A percentile compares a stretch with the other conserved stretches of the same genome.
Conservation (phyloP, 2,113 vertebrate genomes). For the Lampris incognitus region DNA sequence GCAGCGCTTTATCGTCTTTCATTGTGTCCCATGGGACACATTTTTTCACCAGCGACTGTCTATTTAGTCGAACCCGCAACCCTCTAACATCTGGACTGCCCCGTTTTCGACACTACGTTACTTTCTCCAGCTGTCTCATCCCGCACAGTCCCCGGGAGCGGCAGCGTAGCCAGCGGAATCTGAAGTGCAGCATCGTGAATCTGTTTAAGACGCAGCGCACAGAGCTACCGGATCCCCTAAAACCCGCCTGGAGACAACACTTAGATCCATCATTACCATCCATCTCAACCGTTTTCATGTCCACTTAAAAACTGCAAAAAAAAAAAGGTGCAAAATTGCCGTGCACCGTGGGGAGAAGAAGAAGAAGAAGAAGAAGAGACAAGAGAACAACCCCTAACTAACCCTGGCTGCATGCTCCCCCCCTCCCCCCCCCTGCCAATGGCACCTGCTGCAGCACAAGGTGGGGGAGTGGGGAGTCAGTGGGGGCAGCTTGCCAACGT, state of each 20-base stretch:
- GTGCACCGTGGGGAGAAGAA: not conserved
- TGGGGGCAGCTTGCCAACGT: slow-evolving; percentile 44
- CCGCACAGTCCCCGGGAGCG: too few species aligned
- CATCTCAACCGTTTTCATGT: not conserved
- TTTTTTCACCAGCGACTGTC: too few species aligned
- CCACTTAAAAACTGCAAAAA: not conserved
- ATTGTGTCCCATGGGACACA: too few species aligned
- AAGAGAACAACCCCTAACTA: not conserved
- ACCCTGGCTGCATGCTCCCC: slow-evolving; percentile 18
- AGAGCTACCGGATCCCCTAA: not conserved
- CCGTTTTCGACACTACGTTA: too few species aligned
- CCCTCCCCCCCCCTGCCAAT: not conserved
- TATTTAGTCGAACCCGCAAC: too few species aligned
- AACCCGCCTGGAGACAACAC: not conserved
- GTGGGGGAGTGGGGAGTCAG: slow-evolving; percentile 25
- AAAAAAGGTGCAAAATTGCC: slow-evolving; percentile 3
- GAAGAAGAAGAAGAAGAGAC: not conserved
- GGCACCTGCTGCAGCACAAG: not conserved
- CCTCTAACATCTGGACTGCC: too few species aligned
- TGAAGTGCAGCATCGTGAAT: too few species aligned
- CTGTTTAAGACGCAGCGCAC: too few species aligned
- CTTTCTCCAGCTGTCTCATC: too few species aligned
- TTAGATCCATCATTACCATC: not conserved
- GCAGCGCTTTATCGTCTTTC: too few species aligned
- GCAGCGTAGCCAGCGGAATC: too few species aligned